These are phyloP conservation scores for Acropternis orthonyx DNA, from an alignment of 2,797 vertebrate species.

Conservation along the genomic window DNA sequence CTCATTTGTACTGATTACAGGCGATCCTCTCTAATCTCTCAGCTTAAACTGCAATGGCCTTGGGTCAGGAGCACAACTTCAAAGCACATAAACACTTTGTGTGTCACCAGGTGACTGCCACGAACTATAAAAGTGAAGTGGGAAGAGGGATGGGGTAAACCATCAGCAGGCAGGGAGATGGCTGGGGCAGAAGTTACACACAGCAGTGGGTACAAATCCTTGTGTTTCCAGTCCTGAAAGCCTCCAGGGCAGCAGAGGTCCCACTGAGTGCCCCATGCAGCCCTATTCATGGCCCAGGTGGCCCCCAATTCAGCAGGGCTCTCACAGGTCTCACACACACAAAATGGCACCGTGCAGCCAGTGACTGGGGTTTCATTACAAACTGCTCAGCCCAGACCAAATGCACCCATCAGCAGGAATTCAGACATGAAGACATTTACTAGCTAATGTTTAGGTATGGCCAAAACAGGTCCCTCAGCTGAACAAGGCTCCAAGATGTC, in stretches of 20 bases:
- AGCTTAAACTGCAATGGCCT: neutral
- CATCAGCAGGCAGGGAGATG: fast-evolving
- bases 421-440: neutral
- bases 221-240: neutral
- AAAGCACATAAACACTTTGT: neutral
- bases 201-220: neutral
- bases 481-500: neutral
- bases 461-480: neutral
- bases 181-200: neutral
- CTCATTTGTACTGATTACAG: constrained; percentile 31
- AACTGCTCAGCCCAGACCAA: neutral
- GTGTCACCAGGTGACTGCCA: neutral
- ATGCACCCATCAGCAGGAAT: neutral
- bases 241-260: neutral
- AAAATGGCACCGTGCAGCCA: fast-evolving
- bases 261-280: fast-evolving
- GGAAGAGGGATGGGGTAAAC: neutral
- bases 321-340: neutral
- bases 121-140: neutral
- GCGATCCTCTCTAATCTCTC: neutral
- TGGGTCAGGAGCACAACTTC: neutral
- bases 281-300: fast-evolving
- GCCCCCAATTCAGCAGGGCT: neutral
- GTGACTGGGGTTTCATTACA: neutral
- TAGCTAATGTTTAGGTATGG: neutral